Base-by-base conservation (phyloP, 2,888 invertebrate species). In the Zygaena filipendulae region DNA sequence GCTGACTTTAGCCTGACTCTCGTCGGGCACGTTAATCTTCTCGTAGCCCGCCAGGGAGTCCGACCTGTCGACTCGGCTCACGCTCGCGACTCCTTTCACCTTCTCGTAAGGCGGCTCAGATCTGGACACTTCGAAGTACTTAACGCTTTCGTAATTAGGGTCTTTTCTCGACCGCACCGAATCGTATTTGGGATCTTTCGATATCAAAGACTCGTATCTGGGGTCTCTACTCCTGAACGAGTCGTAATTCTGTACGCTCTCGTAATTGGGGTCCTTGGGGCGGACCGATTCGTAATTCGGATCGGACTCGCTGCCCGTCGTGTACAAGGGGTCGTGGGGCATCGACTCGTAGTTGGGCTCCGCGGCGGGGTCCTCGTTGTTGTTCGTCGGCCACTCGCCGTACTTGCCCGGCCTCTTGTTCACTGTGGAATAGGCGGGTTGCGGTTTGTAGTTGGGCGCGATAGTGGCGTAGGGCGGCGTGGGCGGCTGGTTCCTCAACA, bases 111-210 rank as follows among this genome's bases (percentile, higher is more conserved):
- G 88, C 26, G 89, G 87, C 27, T 87, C 87, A 33, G 66, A 71
- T 13, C 74, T 71, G 0, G 68, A 48, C 2, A 84, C 54, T 34
- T 86, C 87, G 46, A 86, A 81, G 61, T 90, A 90, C 42, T 87
- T 88, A 0, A 92, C 90, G 40, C 90, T 91, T 56, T 92, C 91
- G 49, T 92, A 92, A 56, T 91, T 91, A 0, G 91, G 90, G 72
- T 91, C 87, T 24, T 81, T 81, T 42, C 64, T 52, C 5, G 82
- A 81, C 36, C 68, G 68, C 1, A 85, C 83, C 9, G 83, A 83
- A 39, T 85, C 85, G 42, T 84, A 85, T 49, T 84, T 84, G 0
- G 82, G 72, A 21, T 49, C 54, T 31, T 53, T 70, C 9, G 70
- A 72, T 11, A 71, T 51, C 55, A 90, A 84, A 10, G 88, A 88